Evolutionary conservation across 2,888 invertebrate genomes (phyloP), one percentile per base, ranked within the genome.

Genomic region (Amphiduros pacificus): DNA sequence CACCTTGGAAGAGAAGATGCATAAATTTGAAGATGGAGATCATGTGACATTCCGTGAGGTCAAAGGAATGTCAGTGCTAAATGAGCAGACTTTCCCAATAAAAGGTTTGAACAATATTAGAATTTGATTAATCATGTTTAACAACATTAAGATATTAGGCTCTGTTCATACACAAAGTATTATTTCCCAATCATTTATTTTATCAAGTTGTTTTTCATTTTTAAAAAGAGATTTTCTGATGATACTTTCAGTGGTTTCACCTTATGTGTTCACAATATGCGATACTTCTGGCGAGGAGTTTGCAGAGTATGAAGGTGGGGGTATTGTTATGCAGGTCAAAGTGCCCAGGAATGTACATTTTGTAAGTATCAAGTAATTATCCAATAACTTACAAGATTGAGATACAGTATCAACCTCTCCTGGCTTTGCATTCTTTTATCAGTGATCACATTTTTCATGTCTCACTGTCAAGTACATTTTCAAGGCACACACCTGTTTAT

Each of bases 11-110:
- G 69, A 74, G 52, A 72, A 63, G 57, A 71, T 75, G 64, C 82
- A 82, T 68, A 77, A 77, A 0, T 71, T 81, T 32, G 80, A 82
- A 63, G 63, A 72, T 32, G 80, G 78, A 26, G 80, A 82, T 67
- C 61, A 69, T n/a, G 78, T 82, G 14, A 74, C 73, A 24, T 81
- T 82, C 65, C 75, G 73, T 61, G 82, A 82, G 64, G 70, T 82
- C 17, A 66, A 67, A 14, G 81, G 82, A 29, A 81, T 82, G 79
- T 68, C 70, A 1, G 67, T 65, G 28, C 65, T 82, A 5, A 82
- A 82, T 69, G 75, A 75, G 11, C 67, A 64, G 26, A 67, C 70
- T 55, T 74, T 65, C 60, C 68, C 67, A 50, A 71, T 82, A n/a
- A 72, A 76, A 71, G 80, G 81, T 80, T n/a, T n/a, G n/a, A n/a